phyloP scores from a whole-genome alignment of 2,797 vertebrate genomes.

The Balearica regulorum region DNA sequence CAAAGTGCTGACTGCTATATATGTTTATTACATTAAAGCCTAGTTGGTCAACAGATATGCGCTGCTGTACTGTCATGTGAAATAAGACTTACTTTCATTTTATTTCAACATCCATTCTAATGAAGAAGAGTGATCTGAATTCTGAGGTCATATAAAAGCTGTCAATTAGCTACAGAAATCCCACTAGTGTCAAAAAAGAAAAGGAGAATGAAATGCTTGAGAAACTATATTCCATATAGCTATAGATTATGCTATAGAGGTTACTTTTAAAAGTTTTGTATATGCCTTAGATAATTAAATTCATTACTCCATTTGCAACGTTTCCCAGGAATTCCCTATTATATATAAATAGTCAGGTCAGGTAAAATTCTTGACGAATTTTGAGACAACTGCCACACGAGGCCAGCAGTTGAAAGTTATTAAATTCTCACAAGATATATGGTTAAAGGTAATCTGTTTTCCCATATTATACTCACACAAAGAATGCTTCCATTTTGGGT shows the following conservation, averaged over 20 bases:
- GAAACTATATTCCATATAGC: not conserved
- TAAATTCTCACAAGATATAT: not conserved
- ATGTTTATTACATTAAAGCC: not conserved
- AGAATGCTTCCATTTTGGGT: not conserved
- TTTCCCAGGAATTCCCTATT: not conserved
- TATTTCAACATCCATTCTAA: not conserved
- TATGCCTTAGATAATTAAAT: not conserved
- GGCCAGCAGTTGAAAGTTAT: not conserved
- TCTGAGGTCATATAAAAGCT: not conserved
- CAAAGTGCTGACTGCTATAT: not conserved
- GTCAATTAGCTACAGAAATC: not conserved
- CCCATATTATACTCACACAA: not conserved
- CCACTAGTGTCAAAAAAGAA: not conserved
- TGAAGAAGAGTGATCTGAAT: not conserved
- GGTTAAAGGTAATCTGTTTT: not conserved
- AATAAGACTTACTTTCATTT: not conserved
- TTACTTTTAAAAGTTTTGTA: not conserved
- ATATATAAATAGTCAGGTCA: not conserved
- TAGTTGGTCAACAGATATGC: not conserved
- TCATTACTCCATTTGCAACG: not conserved
- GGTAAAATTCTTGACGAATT: not conserved
- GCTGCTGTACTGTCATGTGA: not conserved
- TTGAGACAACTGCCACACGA: not conserved
- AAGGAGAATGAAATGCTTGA: not conserved
- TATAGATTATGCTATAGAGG: not conserved